These are phyloP conservation scores for Podilymbus podiceps DNA, from an alignment of 2,113 vertebrate genomes.

Conservation along the genomic window DNA sequence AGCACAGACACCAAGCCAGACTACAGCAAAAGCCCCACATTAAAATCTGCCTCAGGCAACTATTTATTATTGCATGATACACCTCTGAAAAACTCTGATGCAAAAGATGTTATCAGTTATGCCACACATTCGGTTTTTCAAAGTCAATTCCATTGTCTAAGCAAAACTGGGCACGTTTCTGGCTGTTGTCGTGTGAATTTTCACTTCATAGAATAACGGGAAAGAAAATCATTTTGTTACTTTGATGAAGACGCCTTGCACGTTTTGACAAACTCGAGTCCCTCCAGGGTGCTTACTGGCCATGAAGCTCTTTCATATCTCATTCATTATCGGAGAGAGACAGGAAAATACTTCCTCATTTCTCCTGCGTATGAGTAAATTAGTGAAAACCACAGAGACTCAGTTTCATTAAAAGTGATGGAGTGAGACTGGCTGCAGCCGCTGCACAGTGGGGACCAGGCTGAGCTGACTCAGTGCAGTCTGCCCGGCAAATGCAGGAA, in stretches of 20 bases:
- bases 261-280: constrained; percentile 65
- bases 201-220: constrained; percentile 28
- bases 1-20: not conserved
- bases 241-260: constrained; percentile 63
- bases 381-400: constrained; percentile 68
- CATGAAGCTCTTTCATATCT: constrained; percentile 75
- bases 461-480: constrained; percentile 61
- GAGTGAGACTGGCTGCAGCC: constrained; percentile 66
- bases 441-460: not conserved
- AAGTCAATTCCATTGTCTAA: constrained; percentile 39
- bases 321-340: constrained; percentile 69
- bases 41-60: not conserved
- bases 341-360: constrained; percentile 66
- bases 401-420: constrained; percentile 72
- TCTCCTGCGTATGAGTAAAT: constrained; percentile 66
- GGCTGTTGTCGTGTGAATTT: constrained; percentile 46
- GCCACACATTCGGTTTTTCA: not conserved
- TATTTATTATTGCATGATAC: not conserved
- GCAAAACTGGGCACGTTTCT: constrained; percentile 41
- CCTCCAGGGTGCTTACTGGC: constrained; percentile 72
- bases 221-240: constrained; percentile 61
- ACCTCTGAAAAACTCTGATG: not conserved
- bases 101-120: constrained; percentile 29
- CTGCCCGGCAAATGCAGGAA: constrained; percentile 1
- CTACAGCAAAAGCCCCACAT: not conserved